Conservation (phyloP, 2,888 invertebrate genomes). For the Chydorus sphaericus region DNA sequence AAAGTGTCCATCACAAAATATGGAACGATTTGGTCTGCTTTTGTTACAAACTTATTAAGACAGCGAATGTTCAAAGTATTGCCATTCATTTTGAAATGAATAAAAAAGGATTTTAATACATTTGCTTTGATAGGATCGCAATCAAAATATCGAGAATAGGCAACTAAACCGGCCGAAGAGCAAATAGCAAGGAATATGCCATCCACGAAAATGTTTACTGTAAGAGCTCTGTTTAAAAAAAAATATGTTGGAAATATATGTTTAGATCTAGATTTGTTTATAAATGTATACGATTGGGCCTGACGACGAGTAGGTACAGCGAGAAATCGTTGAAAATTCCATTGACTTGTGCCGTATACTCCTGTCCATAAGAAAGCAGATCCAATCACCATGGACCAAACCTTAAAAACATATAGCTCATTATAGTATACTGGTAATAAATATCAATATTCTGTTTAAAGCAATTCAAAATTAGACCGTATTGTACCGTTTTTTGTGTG, state of each 20-base stretch:
- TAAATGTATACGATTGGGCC: slow-evolving; percentile 33
- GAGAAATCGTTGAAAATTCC: slow-evolving; percentile 82
- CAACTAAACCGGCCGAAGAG: slow-evolving; percentile 70
- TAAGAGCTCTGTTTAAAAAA: slow-evolving; percentile 60
- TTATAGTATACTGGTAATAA: too few species aligned
- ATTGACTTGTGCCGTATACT: slow-evolving; percentile 84
- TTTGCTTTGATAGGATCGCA: slow-evolving; percentile 75
- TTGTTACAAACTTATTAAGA: slow-evolving; percentile 42
- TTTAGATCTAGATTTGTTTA: too few species aligned
- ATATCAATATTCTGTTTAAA: too few species aligned
- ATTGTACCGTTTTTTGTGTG: too few species aligned
- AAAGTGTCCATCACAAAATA: slow-evolving; percentile 74
- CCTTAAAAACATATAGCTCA: too few species aligned
- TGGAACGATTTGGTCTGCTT: slow-evolving; percentile 69
- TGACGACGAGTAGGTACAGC: slow-evolving; percentile 65
- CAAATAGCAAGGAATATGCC: slow-evolving; percentile 67
- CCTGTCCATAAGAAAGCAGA: slow-evolving; percentile 79
- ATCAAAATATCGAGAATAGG: slow-evolving; percentile 61
- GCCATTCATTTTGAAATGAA: too few species aligned
- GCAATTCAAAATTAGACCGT: too few species aligned
- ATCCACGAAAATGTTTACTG: slow-evolving; percentile 63
- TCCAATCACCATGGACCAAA: slow-evolving; percentile 74
- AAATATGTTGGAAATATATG: background rate
- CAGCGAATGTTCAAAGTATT: too few species aligned
- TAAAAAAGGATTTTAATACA: too few species aligned